Evolutionary conservation across 2,797 vertebrate genomes (phyloP).

Genomic region (Rhincodon typus): DNA sequence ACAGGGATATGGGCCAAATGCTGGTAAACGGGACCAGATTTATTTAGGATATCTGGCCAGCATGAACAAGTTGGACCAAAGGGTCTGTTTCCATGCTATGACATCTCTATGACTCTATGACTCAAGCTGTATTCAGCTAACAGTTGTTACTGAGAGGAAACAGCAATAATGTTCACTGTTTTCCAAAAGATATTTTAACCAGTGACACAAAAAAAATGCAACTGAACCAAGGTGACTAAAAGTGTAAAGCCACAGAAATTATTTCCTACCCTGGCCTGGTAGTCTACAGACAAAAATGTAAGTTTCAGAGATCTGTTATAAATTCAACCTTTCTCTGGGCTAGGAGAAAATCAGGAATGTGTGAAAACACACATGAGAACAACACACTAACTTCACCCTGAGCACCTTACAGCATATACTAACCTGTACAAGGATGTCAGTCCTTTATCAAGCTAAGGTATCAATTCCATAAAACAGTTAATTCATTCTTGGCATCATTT

Average conservation of each 20-base stretch:
- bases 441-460: not conserved
- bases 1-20: too few relatives aligned
- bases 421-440: not conserved
- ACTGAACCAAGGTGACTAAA: not conserved
- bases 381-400: not conserved
- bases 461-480: not conserved
- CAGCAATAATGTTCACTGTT: not conserved
- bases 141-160: not conserved
- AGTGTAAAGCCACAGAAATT: not conserved
- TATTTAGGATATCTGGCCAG: too few relatives aligned
- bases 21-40: too few relatives aligned
- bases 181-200: not conserved
- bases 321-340: not conserved
- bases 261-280: not conserved
- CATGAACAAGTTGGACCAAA: too few relatives aligned
- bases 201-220: not conserved
- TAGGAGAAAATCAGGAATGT: not conserved
- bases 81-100: too few relatives aligned
- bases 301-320: not conserved
- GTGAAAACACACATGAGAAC: not conserved
- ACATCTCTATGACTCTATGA: too few relatives aligned
- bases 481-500: not conserved
- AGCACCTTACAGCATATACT: not conserved
- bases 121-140: not conserved
- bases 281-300: not conserved